Conservation (phyloP, 1,140 invertebrate species). For the Harlomillsia oculata region DNA sequence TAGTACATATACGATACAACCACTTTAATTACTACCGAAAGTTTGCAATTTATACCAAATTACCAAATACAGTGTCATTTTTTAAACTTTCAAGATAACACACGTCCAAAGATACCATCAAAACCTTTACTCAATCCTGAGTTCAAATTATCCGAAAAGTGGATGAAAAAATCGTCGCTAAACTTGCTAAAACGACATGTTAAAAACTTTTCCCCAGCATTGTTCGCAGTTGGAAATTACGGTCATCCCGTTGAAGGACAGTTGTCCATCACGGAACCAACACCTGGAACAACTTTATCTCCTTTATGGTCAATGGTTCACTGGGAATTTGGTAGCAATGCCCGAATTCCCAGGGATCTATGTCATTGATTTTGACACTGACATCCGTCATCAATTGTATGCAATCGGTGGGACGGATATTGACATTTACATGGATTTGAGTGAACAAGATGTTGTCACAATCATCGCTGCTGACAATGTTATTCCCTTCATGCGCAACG, state of each 20-base stretch:
- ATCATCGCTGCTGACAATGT: not conserved
- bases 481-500: not conserved
- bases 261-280: not conserved
- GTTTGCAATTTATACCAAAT: not conserved
- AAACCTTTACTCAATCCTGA: not conserved
- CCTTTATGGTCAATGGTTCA: not conserved
- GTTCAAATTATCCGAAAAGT: not conserved
- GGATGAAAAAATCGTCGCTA: not conserved
- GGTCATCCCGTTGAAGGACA: slow-evolving; percentile 1
- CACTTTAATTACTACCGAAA: not conserved
- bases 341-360: not conserved
- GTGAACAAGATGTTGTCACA: not conserved
- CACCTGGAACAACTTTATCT: not conserved
- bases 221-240: slow-evolving; percentile 2
- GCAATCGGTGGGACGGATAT: not conserved
- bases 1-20: not conserved
- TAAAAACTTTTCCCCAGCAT: not conserved
- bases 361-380: not conserved
- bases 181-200: not conserved
- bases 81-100: too few species aligned
- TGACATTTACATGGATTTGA: not conserved
- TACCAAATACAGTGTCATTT: not conserved
- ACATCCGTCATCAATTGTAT: not conserved
- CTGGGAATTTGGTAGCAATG: not conserved
- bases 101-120: not conserved